Percentiles rank a stretch among this genome's conserved stretches.
Conservation (phyloP, 1,140 invertebrate genomes). For the Drosophila ficusphila region DNA sequence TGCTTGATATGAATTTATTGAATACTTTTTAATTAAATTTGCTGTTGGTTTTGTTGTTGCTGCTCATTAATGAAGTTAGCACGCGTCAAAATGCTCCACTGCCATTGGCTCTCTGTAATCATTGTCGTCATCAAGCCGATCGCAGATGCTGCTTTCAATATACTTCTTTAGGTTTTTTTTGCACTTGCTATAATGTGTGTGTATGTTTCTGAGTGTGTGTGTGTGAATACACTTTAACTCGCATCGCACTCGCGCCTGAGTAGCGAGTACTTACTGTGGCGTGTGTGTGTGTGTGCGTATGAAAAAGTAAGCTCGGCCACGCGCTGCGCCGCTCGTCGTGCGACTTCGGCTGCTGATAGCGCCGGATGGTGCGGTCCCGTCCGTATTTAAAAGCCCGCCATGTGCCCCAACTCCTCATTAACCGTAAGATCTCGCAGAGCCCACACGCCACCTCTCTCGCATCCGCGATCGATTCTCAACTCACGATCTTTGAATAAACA, state of each 20-base stretch:
- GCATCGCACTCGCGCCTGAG: background rate
- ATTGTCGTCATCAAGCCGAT: background rate
- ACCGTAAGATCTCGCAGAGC: slow-evolving; percentile 39
- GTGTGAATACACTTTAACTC: too few relatives aligned
- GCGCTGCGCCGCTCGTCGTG: slow-evolving; percentile 27
- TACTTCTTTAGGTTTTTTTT: background rate
- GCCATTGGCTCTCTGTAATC: too few relatives aligned
- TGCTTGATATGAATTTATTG: too few relatives aligned
- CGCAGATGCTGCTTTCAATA: slow-evolving; percentile 2
- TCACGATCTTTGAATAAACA: too few relatives aligned
- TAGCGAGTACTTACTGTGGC: background rate
- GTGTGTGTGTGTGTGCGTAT: slow-evolving; percentile 1
- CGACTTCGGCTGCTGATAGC: slow-evolving; percentile 34
- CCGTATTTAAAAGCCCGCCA: slow-evolving; percentile 10
- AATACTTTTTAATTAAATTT: too few relatives aligned
- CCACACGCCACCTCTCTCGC: slow-evolving; percentile 9
- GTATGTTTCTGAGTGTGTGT: too few relatives aligned
- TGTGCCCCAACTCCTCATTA: slow-evolving; percentile 32
- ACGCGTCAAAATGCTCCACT: background rate
- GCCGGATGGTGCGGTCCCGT: slow-evolving; percentile 12
- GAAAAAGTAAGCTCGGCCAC: slow-evolving; percentile 11
- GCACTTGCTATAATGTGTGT: background rate
- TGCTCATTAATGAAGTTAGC: background rate
- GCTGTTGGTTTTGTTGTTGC: too few relatives aligned
- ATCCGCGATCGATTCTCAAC: background rate